phyloP scores from a whole-genome alignment of 2,888 invertebrate species.

The Cephus runcator region DNA sequence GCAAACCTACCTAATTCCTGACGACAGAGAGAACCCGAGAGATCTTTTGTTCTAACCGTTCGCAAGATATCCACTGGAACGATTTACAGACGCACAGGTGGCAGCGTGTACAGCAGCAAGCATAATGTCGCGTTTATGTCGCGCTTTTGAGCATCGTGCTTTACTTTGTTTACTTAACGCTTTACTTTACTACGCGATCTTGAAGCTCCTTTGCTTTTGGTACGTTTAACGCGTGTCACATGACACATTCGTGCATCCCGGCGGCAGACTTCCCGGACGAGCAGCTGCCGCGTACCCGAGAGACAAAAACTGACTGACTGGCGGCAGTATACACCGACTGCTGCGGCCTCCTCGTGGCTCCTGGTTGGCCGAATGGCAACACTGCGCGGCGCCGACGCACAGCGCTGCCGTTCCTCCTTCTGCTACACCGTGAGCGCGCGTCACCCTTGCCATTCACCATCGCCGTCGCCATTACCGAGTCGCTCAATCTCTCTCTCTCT shows the following conservation, averaged over 20 bases:
- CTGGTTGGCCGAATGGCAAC: conserved; percentile 27
- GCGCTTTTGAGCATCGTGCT: background rate
- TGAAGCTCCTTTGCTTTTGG: background rate
- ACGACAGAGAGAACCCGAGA: conserved; percentile 6
- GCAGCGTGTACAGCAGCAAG: conserved; percentile 28
- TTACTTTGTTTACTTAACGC: background rate
- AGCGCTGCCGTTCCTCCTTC: conserved; percentile 2
- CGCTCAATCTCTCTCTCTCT: background rate
- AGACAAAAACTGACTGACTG: conserved; percentile 54
- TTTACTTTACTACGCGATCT: background rate
- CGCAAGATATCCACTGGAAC: conserved; percentile 35
- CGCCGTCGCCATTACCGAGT: background rate
- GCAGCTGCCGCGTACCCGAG: conserved; percentile 45
- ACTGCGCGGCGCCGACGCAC: conserved; percentile 26
- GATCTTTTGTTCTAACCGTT: conserved; percentile 36
- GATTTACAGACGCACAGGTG: conserved; percentile 21
- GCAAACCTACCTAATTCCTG: background rate
- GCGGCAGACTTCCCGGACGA: conserved; percentile 21
- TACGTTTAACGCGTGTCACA: conserved; percentile 39
- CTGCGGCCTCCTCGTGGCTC: conserved; percentile 32
- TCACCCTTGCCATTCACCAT: background rate
- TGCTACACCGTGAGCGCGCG: background rate
- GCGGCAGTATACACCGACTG: conserved; percentile 12
- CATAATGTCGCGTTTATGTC: conserved; percentile 30
- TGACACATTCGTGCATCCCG: conserved; percentile 45